These are phyloP conservation scores for Gyrodactylus bullatarudis DNA, from an alignment of 1,140 invertebrate species.

Conservation along the genomic window DNA sequence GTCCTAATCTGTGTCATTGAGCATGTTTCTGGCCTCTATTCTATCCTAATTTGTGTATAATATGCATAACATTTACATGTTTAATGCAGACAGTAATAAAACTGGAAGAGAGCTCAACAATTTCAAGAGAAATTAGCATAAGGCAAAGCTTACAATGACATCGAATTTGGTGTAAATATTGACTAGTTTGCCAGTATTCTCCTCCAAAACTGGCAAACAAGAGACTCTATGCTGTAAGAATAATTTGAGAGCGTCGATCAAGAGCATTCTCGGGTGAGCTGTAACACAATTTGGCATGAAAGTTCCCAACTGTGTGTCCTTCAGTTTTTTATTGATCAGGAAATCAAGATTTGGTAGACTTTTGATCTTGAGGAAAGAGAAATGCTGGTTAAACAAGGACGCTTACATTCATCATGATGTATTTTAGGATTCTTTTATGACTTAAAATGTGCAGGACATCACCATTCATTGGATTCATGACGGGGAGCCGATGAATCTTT, in stretches of 20 bases:
- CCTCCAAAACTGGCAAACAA: background rate
- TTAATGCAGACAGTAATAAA: too few species aligned
- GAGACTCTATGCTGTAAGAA: background rate
- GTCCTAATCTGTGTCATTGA: too few species aligned
- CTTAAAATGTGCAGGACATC: conserved; percentile 87
- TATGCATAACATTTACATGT: too few species aligned
- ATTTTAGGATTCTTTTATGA: conserved; percentile 75
- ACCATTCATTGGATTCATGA: conserved; percentile 60
- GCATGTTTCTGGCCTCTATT: too few species aligned
- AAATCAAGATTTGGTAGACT: conserved; percentile 26
- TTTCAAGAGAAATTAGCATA: background rate
- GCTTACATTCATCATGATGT: conserved; percentile 68
- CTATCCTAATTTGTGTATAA: too few species aligned
- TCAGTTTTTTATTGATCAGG: background rate
- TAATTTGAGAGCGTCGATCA: background rate
- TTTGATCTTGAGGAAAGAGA: background rate
- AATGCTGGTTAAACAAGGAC: too few species aligned
- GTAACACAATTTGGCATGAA: background rate
- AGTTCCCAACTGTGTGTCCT: background rate
- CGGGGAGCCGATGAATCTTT: conserved; percentile 56
- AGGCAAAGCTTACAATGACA: conserved; percentile 54
- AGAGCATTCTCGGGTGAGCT: background rate
- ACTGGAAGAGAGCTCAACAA: background rate
- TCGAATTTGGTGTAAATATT: conserved; percentile 99
- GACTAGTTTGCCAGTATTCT: conserved; percentile 35